Conservation (phyloP, 2,113 vertebrate genomes). For the Sphyrna mokarran region DNA sequence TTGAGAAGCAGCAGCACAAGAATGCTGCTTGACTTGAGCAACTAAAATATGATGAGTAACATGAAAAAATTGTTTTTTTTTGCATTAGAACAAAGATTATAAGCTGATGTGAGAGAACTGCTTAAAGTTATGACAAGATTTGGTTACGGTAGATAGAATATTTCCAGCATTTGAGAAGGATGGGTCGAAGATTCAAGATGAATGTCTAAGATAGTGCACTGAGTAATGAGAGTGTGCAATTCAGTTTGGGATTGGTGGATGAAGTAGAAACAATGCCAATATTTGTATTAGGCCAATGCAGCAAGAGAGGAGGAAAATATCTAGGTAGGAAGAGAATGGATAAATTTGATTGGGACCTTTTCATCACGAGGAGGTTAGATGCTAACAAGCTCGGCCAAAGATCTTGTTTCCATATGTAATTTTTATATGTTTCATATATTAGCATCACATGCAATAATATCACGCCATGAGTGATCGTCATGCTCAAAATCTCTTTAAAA, state of each 20-base stretch:
- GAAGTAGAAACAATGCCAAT: background rate
- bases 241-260: background rate
- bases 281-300: background rate
- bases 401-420: background rate
- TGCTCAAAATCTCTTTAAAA: background rate
- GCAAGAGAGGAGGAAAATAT: background rate
- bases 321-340: background rate
- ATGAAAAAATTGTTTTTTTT: background rate
- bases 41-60: background rate
- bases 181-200: background rate
- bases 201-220: background rate
- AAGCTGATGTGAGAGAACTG: background rate
- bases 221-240: background rate
- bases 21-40: background rate
- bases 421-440: background rate
- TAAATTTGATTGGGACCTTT: background rate
- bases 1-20: background rate
- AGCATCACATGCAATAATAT: background rate
- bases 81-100: background rate
- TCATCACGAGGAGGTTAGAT: background rate
- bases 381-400: background rate
- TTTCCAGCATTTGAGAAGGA: background rate
- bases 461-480: background rate
- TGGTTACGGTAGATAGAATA: background rate
- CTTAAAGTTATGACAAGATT: background rate